Evolutionary conservation across 1,140 invertebrate genomes (phyloP).

Genomic region (Cotesia chilonis): DNA sequence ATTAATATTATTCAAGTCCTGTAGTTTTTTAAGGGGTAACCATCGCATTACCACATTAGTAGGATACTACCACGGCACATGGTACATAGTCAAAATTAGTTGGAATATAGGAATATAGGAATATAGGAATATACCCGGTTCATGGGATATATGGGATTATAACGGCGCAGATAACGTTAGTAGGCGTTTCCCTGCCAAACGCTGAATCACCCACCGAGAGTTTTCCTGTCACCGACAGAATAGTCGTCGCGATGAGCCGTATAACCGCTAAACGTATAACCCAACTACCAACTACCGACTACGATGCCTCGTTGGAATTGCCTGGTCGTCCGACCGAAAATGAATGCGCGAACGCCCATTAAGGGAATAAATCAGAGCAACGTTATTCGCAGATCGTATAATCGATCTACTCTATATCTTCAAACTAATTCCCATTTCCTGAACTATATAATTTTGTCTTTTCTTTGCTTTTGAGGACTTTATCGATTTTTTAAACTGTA

Average conservation of each 20-base stretch:
- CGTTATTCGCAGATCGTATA: constrained; percentile 64
- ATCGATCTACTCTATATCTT: constrained; percentile 56
- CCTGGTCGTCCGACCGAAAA: constrained; percentile 59
- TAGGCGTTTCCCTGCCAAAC: constrained; percentile 65
- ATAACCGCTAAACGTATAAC: too few relatives aligned
- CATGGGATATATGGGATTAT: constrained; percentile 56
- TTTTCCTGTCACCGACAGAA: constrained; percentile 53
- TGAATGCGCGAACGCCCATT: constrained; percentile 67
- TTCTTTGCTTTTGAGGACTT: too few relatives aligned
- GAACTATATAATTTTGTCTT: background rate
- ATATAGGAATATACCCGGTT: constrained; percentile 32
- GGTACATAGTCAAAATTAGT: too few relatives aligned
- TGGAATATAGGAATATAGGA: too few relatives aligned
- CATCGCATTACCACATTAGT: too few relatives aligned
- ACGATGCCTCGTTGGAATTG: constrained; percentile 60
- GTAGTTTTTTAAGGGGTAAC: constrained; percentile 41
- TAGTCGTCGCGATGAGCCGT: constrained; percentile 28
- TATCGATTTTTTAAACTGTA: too few relatives aligned
- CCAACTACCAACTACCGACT: constrained; percentile 42
- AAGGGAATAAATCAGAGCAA: constrained; percentile 66
- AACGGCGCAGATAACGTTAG: constrained; percentile 53
- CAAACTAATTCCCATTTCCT: constrained; percentile 45
- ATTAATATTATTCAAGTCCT: constrained; percentile 46
- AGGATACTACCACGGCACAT: too few relatives aligned
- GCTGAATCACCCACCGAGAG: constrained; percentile 66